Percentiles rank a stretch among this genome's conserved stretches.
Evolutionary conservation across 1,140 invertebrate genomes (phyloP).

Genomic region (Sminthurinus signatus): DNA sequence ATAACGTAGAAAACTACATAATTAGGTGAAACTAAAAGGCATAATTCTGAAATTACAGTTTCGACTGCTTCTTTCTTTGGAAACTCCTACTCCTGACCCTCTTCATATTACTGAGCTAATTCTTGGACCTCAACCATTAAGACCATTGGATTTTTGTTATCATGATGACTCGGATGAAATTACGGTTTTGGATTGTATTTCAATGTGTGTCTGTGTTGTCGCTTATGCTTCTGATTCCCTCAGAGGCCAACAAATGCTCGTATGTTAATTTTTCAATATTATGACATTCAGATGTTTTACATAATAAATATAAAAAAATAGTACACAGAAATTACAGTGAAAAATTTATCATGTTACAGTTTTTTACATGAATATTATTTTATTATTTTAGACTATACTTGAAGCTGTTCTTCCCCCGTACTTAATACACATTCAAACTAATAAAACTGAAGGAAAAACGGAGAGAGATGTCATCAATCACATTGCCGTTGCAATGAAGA

Average conservation of each 20-base stretch:
- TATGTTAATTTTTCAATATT: slow-evolving; percentile 46
- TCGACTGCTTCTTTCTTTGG: too few relatives aligned
- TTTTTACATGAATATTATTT: slow-evolving; percentile 1
- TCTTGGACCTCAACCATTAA: slow-evolving; percentile 90
- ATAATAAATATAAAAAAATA: too few relatives aligned
- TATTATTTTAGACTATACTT: slow-evolving; percentile 69
- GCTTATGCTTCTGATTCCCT: slow-evolving; percentile 94
- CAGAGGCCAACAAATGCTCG: slow-evolving; percentile 95
- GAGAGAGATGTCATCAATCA: slow-evolving; percentile 93
- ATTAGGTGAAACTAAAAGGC: too few relatives aligned
- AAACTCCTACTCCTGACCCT: slow-evolving; percentile 87
- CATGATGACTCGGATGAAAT: slow-evolving; percentile 93
- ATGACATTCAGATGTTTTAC: neutral
- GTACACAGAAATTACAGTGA: neutral
- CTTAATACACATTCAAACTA: slow-evolving; percentile 83
- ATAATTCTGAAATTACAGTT: too few relatives aligned
- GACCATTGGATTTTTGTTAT: slow-evolving; percentile 95
- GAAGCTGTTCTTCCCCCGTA: slow-evolving; percentile 95
- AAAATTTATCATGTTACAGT: neutral
- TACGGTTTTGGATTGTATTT: slow-evolving; percentile 86
- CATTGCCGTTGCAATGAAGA: slow-evolving; percentile 88
- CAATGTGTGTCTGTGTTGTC: slow-evolving; percentile 93
- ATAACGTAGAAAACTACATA: too few relatives aligned
- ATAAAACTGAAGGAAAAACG: slow-evolving; percentile 78
- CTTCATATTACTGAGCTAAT: slow-evolving; percentile 91